Evolutionary conservation across 2,113 vertebrate species (phyloP).

Genomic region (Tetrax tetrax): DNA sequence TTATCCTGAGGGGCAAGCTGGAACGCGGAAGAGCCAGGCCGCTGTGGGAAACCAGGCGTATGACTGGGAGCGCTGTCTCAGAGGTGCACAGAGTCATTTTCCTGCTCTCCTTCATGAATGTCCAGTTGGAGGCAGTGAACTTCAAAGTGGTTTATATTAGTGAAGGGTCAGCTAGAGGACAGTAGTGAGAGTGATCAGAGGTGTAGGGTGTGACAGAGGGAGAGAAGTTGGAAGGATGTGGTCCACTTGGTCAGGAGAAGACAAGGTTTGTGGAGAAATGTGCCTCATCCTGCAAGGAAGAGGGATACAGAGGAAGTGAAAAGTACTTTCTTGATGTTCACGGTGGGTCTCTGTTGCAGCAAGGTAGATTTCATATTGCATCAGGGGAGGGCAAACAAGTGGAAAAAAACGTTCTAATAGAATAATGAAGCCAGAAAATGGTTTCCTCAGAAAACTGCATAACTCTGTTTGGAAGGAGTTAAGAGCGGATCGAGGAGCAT

Average conservation of each 20-base stretch:
- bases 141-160: neutral
- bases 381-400: neutral
- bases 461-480: neutral
- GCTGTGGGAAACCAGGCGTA: neutral
- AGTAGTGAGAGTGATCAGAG: neutral
- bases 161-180: neutral
- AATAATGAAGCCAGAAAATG: neutral
- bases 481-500: neutral
- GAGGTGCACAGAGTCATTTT: accelerated
- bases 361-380: accelerated
- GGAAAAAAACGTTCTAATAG: accelerated
- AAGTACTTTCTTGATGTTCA: neutral
- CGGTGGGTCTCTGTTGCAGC: neutral
- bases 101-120: neutral
- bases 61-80: neutral
- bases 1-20: neutral
- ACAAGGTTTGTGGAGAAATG: too few species aligned
- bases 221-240: neutral
- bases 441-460: neutral
- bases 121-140: neutral
- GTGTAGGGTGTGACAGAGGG: neutral
- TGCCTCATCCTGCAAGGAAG: neutral
- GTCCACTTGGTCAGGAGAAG: neutral
- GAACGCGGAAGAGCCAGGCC: neutral
- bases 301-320: too few species aligned